Conservation (phyloP, 2,888 invertebrate species). For the Aphrophora alni region DNA sequence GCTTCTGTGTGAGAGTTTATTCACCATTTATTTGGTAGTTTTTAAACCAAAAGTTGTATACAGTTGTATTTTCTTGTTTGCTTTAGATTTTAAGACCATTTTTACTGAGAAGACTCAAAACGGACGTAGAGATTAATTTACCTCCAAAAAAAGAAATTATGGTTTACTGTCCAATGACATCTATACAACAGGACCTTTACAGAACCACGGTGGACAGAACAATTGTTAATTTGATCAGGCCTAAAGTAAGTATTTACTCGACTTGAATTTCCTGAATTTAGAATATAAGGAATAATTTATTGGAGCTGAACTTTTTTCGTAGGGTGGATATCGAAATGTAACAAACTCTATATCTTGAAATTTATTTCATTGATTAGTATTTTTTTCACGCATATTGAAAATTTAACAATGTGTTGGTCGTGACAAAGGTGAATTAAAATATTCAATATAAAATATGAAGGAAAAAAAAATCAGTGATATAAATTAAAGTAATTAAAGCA, state of each 20-base stretch:
- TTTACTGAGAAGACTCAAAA: conserved; percentile 70
- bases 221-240: conserved; percentile 49
- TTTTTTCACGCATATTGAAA: background rate
- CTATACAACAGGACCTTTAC: conserved; percentile 66
- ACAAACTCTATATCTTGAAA: too few species aligned
- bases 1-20: too few species aligned
- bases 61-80: conserved; percentile 34
- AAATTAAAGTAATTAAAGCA: too few species aligned
- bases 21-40: too few species aligned
- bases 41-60: too few species aligned
- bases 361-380: background rate
- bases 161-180: conserved; percentile 68
- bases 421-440: too few species aligned
- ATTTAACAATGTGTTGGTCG: background rate
- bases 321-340: too few species aligned
- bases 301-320: too few species aligned
- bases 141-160: conserved; percentile 72
- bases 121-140: conserved; percentile 67
- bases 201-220: conserved; percentile 60
- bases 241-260: conserved; percentile 34
- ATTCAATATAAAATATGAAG: too few species aligned
- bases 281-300: too few species aligned
- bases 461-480: too few species aligned
- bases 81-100: conserved; percentile 67
- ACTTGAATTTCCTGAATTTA: too few species aligned